phyloP scores from a whole-genome alignment of 1,140 invertebrate genomes.

The Drosophila dunni region DNA sequence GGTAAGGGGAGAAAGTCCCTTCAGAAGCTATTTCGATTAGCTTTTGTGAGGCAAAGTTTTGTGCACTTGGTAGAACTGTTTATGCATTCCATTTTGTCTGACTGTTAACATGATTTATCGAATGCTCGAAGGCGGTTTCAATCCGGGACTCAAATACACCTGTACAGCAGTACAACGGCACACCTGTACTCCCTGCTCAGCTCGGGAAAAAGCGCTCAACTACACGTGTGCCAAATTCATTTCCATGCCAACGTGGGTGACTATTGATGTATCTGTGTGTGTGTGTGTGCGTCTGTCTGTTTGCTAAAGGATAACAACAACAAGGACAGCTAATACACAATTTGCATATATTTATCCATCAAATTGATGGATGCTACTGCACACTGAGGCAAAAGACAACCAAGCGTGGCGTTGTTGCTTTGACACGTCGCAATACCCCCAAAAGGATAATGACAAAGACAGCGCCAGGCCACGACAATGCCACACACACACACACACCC shows the following conservation, averaged over 20 bases:
- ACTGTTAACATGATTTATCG: slow-evolving; percentile 82
- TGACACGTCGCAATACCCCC: slow-evolving; percentile 81
- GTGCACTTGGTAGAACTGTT: slow-evolving; percentile 29
- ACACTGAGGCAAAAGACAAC: slow-evolving; percentile 50
- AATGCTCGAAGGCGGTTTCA: slow-evolving; percentile 42
- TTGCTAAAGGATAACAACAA: slow-evolving; percentile 82
- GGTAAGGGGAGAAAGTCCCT: background rate
- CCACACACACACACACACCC: slow-evolving; percentile 35
- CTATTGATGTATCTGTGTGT: slow-evolving; percentile 48
- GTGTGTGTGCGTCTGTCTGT: slow-evolving; percentile 52
- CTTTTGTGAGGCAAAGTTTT: slow-evolving; percentile 14
- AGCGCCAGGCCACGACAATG: slow-evolving; percentile 75
- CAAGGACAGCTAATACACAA: slow-evolving; percentile 84
- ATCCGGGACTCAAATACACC: slow-evolving; percentile 32
- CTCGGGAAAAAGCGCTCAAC: slow-evolving; percentile 60
- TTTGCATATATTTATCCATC: slow-evolving; percentile 85
- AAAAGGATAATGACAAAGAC: slow-evolving; percentile 83
- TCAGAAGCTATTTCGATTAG: slow-evolving; percentile 7
- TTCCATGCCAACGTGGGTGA: slow-evolving; percentile 69
- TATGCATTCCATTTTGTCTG: slow-evolving; percentile 72
- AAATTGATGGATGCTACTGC: slow-evolving; percentile 84
- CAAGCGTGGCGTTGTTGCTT: slow-evolving; percentile 75
- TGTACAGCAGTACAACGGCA: background rate
- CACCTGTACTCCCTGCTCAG: slow-evolving; percentile 17
- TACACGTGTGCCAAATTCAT: slow-evolving; percentile 82